A percentile compares a stretch with the other conserved stretches of the same genome.
These are phyloP conservation scores for Galaxias olidus DNA, from an alignment of 2,797 vertebrate genomes.

Conservation along the genomic window DNA sequence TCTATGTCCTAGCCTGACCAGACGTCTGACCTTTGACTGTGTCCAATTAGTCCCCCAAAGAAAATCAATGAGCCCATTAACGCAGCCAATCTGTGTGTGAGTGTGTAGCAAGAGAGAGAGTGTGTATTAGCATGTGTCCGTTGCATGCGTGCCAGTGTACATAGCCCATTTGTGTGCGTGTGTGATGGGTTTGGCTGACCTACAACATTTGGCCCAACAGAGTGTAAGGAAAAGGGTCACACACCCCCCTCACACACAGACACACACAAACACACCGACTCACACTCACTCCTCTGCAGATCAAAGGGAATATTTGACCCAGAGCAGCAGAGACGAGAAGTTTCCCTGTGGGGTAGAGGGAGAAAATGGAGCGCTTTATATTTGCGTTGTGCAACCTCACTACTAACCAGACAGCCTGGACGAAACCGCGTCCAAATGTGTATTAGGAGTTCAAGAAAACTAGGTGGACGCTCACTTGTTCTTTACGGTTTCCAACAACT, in stretches of 20 bases:
- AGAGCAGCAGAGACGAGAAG: constrained; percentile 35
- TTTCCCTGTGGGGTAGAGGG: constrained; percentile 13
- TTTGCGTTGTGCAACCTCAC: background rate
- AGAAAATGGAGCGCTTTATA: background rate
- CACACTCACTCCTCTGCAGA: constrained; percentile 14
- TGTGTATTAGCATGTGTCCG: background rate
- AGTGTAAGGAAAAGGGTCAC: constrained; percentile 45
- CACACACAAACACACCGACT: constrained; percentile 26
- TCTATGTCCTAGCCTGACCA: background rate
- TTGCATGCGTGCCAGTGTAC: constrained; percentile 43
- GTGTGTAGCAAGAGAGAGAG: background rate
- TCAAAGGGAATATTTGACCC: constrained; percentile 35
- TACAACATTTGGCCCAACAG: constrained; percentile 60
- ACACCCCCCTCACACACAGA: constrained; percentile 33
- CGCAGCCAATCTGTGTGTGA: constrained; percentile 21
- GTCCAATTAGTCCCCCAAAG: constrained; percentile 1
- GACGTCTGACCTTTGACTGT: constrained; percentile 4
- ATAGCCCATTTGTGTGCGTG: constrained; percentile 47
- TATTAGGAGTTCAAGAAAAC: too few relatives aligned
- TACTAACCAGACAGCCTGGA: background rate
- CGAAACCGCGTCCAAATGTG: too few relatives aligned
- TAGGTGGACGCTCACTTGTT: too few relatives aligned
- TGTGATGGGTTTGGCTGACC: constrained; percentile 63
- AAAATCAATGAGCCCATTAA: constrained; percentile 25
- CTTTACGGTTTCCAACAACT: too few relatives aligned